Base-by-base conservation (phyloP, 37 sponge, comb jelly and placozoan species). In the Ephydatia muelleri region DNA sequence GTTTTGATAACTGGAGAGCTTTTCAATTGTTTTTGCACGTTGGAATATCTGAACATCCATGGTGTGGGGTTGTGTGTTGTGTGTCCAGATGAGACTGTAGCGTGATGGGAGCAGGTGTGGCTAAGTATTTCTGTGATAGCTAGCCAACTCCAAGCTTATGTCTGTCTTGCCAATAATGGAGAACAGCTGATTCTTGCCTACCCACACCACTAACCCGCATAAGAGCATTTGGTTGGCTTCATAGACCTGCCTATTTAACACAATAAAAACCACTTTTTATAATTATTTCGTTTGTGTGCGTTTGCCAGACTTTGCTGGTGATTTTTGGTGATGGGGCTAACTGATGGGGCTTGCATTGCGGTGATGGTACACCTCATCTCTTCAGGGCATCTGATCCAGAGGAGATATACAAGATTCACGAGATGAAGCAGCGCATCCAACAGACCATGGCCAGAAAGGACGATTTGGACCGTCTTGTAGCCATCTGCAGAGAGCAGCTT, bases 301-400 rank as follows among this genome's bases (percentile, higher is more conserved):
- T n/a, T n/a, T n/a, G n/a, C n/a, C n/a, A n/a, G n/a, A n/a, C n/a
- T n/a, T n/a, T n/a, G n/a, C n/a, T n/a, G n/a, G n/a, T n/a, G n/a
- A n/a, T n/a, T n/a, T n/a, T n/a, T n/a, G n/a, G n/a, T n/a, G n/a
- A n/a, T n/a, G n/a, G n/a, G n/a, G n/a, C n/a, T n/a, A n/a, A n/a
- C n/a, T n/a, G n/a, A n/a, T n/a, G n/a, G n/a, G n/a, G n/a, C n/a
- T n/a, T n/a, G n/a, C n/a, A n/a, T n/a, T n/a, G n/a, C n/a, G n/a
- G n/a, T n/a, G n/a, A n/a, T n/a, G n/a, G n/a, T n/a, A 43, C 25
- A 31, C 68, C 30, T 77, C 70, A 25, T 36, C 70, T 16, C 67
- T 64, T 13, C 80, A 94, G 94, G 75, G 94, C 94, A 26, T 88
- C 92, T 23, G 92, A 94, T 33, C 92, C 88, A 67, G 82, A 87